Conservation (phyloP, 2,888 invertebrate species). For the Chouioia cunea region DNA sequence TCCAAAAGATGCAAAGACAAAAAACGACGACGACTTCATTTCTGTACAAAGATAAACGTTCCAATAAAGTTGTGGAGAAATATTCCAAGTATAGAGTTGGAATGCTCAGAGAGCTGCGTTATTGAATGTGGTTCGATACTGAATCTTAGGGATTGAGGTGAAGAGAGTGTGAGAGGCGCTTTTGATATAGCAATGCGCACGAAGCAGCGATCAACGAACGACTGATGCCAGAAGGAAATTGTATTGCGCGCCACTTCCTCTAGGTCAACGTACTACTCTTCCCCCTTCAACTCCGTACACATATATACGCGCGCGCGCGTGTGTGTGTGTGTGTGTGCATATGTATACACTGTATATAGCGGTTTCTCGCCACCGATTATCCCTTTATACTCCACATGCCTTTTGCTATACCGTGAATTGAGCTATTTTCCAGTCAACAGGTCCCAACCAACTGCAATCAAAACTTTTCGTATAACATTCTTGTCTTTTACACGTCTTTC, state of each 20-base stretch:
- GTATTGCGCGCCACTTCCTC: constrained; percentile 28
- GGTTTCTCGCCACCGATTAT: constrained; percentile 25
- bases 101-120: too few species aligned
- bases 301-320: too few species aligned
- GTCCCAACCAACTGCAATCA: neutral
- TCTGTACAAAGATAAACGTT: neutral
- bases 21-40: constrained; percentile 2
- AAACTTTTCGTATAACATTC: too few species aligned
- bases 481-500: too few species aligned
- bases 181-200: neutral
- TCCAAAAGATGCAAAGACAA: neutral
- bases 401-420: constrained; percentile 26
- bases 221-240: constrained; percentile 40
- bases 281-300: neutral
- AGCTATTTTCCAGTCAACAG: constrained; percentile 14
- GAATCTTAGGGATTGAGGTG: neutral
- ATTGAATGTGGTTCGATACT: neutral
- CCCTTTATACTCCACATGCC: constrained; percentile 28
- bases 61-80: too few species aligned
- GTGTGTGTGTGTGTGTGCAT: too few species aligned
- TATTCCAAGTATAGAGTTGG: too few species aligned
- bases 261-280: constrained; percentile 23
- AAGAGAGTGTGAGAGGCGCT: neutral
- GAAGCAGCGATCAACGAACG: constrained; percentile 11
- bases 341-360: too few species aligned